These are phyloP conservation scores for Sinhomidia bicolor DNA, from an alignment of 2,888 invertebrate genomes.

Conservation along the genomic window DNA sequence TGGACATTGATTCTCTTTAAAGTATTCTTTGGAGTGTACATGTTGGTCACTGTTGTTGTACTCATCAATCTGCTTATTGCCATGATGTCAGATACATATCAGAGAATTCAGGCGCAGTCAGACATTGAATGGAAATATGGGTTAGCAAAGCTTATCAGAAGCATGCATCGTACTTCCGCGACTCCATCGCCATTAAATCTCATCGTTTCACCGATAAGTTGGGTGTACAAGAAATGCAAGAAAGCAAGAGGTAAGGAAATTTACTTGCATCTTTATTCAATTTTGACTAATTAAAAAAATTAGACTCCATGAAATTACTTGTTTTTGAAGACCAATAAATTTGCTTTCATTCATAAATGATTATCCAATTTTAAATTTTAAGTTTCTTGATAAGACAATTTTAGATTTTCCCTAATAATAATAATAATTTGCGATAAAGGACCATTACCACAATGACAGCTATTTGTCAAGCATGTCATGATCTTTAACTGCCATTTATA, in stretches of 20 bases:
- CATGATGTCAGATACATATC: conserved; percentile 99
- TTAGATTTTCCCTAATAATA: too few species aligned
- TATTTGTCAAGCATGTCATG: not conserved
- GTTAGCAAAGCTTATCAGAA: conserved; percentile 97
- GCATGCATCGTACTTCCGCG: conserved; percentile 98
- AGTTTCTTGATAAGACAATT: too few species aligned
- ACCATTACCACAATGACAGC: not conserved
- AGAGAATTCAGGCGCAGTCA: conserved; percentile 99
- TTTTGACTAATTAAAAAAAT: too few species aligned
- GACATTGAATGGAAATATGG: conserved; percentile 99
- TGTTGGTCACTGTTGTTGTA: conserved; percentile 99
- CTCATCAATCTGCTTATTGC: conserved; percentile 99
- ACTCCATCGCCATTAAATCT: conserved; percentile 99
- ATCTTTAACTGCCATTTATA: not conserved
- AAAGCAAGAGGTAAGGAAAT: conserved; percentile 12
- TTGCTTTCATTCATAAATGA: too few species aligned
- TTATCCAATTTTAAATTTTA: too few species aligned
- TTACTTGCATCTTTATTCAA: not conserved
- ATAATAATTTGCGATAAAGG: too few species aligned
- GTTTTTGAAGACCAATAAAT: too few species aligned
- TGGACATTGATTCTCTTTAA: conserved; percentile 95
- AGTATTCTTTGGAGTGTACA: conserved; percentile 97
- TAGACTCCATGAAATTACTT: too few species aligned
- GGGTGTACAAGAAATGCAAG: conserved; percentile 82
- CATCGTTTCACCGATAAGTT: conserved; percentile 95